A percentile compares a stretch with the other conserved stretches of the same genome.
Evolutionary conservation across 2,888 invertebrate species (phyloP).

Genomic region (Aporophyla lueneburgensis): DNA sequence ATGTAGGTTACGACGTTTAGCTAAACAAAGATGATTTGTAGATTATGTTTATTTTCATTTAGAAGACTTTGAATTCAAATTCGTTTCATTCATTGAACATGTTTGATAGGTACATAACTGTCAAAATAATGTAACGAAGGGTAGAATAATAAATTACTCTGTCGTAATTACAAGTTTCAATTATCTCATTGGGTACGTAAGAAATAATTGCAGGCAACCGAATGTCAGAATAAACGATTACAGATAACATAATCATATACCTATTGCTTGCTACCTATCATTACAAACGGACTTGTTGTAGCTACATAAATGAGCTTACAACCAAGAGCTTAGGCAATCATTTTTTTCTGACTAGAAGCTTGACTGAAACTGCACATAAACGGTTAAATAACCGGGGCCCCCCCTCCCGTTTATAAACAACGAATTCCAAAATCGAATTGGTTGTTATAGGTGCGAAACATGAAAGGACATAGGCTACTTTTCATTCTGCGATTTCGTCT

Average conservation of each 20-base stretch:
- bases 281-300: conserved; percentile 1
- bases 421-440: not conserved
- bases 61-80: not conserved
- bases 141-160: not conserved
- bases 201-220: not conserved
- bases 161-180: conserved; percentile 8
- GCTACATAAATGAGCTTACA: not conserved
- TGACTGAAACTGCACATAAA: not conserved
- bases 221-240: conserved; percentile 22
- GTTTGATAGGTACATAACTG: not conserved
- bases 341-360: not conserved
- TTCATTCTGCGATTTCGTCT: too few species aligned
- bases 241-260: conserved; percentile 9
- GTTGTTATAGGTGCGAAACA: too few species aligned
- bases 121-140: not conserved
- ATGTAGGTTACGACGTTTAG: conserved; percentile 41
- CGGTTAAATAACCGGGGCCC: too few species aligned
- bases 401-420: not conserved
- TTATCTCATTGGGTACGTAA: conserved; percentile 13
- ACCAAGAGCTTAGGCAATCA: not conserved
- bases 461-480: too few species aligned
- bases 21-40: conserved; percentile 4
- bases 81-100: not conserved
- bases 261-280: not conserved
- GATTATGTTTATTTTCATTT: not conserved